Conservation (phyloP, 2,113 vertebrate genomes). For the Python bivittatus region DNA sequence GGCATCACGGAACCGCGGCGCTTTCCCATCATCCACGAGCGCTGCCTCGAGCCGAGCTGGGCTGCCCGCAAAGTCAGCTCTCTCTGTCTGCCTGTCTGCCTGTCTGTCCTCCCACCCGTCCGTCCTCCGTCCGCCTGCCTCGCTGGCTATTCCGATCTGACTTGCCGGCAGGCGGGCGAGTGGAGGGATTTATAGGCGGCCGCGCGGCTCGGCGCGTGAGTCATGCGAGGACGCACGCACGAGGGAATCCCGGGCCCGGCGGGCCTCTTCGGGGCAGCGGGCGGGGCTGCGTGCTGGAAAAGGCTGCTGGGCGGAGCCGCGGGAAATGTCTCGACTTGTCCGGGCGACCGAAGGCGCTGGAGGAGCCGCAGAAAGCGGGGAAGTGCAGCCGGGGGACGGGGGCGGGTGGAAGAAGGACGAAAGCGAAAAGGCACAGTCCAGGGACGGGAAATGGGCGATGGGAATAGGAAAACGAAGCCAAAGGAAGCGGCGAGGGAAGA, state of each 20-base stretch:
- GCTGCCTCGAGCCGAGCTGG: neutral
- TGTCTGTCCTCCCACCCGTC: fast-evolving
- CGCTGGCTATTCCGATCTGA: neutral
- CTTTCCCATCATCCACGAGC: slow-evolving; percentile 21
- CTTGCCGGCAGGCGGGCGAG: neutral
- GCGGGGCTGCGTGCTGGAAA: neutral
- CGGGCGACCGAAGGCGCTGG: neutral
- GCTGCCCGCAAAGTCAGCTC: neutral
- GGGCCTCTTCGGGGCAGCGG: too few relatives aligned
- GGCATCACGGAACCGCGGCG: slow-evolving; percentile 18
- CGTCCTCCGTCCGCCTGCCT: neutral
- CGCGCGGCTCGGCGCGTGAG: neutral
- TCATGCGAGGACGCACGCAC: neutral
- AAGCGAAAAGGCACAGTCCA: neutral
- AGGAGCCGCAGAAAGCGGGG: neutral
- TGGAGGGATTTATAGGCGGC: neutral
- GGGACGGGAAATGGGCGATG: neutral
- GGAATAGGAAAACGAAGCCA: neutral
- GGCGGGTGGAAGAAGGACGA: neutral
- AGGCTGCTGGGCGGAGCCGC: neutral
- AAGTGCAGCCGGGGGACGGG: neutral
- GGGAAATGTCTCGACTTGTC: neutral
- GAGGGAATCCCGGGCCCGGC: slow-evolving; percentile 11
- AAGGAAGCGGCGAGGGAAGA: neutral
- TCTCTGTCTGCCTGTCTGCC: neutral